Base-by-base conservation (phyloP, 2,888 invertebrate genomes). In the Neoscelio sp. region DNA sequence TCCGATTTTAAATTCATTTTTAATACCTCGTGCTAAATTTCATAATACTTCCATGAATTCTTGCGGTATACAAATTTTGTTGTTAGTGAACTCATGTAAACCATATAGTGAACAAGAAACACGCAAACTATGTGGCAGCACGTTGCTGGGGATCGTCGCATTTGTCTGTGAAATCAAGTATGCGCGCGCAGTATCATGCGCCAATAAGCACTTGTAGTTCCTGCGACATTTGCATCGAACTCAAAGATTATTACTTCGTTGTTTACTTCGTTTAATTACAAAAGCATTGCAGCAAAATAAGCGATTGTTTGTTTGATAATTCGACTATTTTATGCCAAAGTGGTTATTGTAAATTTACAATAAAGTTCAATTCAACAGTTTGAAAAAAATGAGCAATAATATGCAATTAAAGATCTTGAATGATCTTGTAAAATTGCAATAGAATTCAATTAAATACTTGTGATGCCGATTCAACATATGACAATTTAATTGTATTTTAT, bases 151-250 rank as follows among this genome's bases (percentile, higher is more conserved):
- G 68, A 48, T 70, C 56, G 56, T 58, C 26, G 50, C 70, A 60
- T 60, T 70, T 48, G 58, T 58, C 70, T 70, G 70, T 18, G 58
- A 70, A 58, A 58, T 60, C 42, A 50, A 48, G 70, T 50, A 23
- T 70, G 70, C 70, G 70, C 70, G 70, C 70, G 70, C 70, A 70
- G 18, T 58, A 58, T 60, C 50, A 58, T 70, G 70, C 70, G 58
- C 58, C 58, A 70, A 58, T 70, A 40, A 48, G 58, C 58, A 28
- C 58, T 48, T 58, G 68, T 58, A 56, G 40, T 58, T 38, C 54
- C 58, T 58, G 56, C 68, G 58, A 68, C 68, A 68, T 68, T 68
- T 58, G 56, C 58, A 68, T 58, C 58, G 33, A 68, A 68, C 44
- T 44, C 56, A 38, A 68, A 44, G 52, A 62, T 48, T 35, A 48